Evolutionary conservation across 2,888 invertebrate species (phyloP), one percentile per base, ranked within the genome.

Genomic region (Ellobium chinense): DNA sequence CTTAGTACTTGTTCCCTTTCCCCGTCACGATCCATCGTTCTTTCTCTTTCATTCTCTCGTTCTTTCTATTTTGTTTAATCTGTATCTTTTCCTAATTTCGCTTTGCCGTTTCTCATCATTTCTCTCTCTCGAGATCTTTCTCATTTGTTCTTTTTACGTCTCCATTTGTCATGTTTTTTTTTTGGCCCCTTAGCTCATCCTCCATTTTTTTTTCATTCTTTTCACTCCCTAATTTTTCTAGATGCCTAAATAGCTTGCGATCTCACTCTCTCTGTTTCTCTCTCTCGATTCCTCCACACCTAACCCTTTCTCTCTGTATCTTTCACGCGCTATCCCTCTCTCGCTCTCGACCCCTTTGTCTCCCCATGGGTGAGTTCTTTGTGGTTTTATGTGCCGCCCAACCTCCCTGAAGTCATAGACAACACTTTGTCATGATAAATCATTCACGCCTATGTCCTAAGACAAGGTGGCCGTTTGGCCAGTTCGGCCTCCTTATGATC

Each of bases 331-430:
- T 46, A 21, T 65, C 65, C 54, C 75, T n/a, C 7, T 56, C 58
- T 56, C 34, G 34, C 68, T 60, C 60, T 68, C 31, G 58, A 37
- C 37, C 39, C 58, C 39, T 77, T 37, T 60, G 29, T 76, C 66
- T 56, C 36, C 54, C 54, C 37, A 24, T 37, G n/a, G n/a, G n/a
- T n/a, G n/a, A n/a, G n/a, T n/a, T n/a, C n/a, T n/a, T n/a, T n/a
- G n/a, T n/a, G n/a, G n/a, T n/a, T n/a, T n/a, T n/a, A n/a, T n/a
- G n/a, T n/a, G n/a, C n/a, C n/a, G n/a, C n/a, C n/a, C n/a, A n/a
- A n/a, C n/a, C n/a, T n/a, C n/a, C n/a, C n/a, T n/a, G n/a, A n/a
- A n/a, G n/a, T n/a, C n/a, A n/a, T n/a, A n/a, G n/a, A n/a, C n/a
- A n/a, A n/a, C n/a, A n/a, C n/a, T n/a, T n/a, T n/a, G n/a, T n/a